A percentile compares a stretch with the other conserved stretches of the same genome.
Evolutionary conservation across 2,797 vertebrate genomes (phyloP).

Genomic region (Cygnus olor): DNA sequence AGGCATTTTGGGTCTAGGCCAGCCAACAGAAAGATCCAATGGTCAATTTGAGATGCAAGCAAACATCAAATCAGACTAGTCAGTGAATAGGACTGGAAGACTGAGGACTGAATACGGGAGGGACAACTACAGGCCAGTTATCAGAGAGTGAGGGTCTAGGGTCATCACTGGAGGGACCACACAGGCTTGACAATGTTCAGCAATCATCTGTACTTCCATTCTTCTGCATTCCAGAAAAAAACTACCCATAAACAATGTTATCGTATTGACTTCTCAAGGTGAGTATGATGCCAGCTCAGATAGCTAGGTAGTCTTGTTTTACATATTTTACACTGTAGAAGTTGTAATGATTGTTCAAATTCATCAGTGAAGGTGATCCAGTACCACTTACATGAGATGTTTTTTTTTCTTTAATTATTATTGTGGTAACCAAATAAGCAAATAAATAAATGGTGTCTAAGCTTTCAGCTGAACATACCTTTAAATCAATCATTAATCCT

Average conservation of each 20-base stretch:
- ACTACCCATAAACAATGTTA: neutral
- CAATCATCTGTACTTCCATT: neutral
- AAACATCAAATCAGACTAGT: neutral
- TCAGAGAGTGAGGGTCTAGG: neutral
- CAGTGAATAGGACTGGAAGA: neutral
- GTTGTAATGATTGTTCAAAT: neutral
- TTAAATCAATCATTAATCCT: neutral
- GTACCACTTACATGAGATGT: neutral
- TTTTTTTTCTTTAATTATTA: neutral
- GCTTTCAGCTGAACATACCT: neutral
- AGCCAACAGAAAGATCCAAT: neutral
- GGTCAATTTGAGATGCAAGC: neutral
- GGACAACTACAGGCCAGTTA: neutral
- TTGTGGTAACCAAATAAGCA: neutral
- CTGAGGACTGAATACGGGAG: neutral
- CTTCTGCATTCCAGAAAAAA: neutral
- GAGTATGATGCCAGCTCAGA: neutral
- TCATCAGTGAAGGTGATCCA: neutral
- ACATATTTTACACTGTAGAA: neutral
- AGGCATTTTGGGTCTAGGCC: neutral
- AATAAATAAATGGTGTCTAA: neutral
- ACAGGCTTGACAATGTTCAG: neutral
- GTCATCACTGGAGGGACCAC: fast-evolving
- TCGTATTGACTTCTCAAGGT: neutral
- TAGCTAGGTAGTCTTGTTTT: neutral